Evolutionary conservation across 64 coral and sea anemone species (phyloP).

Genomic region (Stylophora pistillata): DNA sequence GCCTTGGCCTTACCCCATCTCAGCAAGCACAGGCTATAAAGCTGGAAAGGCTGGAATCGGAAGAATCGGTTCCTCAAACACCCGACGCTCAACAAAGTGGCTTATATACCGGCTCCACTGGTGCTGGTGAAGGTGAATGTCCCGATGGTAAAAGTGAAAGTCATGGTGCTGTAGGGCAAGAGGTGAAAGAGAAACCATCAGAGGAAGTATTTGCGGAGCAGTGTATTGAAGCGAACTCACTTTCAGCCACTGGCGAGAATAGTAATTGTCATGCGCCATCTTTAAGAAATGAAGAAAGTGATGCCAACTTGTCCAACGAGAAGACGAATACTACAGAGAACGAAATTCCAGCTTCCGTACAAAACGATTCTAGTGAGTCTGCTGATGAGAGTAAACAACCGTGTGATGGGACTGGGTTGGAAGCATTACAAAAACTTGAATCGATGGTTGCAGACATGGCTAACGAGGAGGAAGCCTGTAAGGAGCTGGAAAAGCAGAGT

Average conservation of each 20-base stretch:
- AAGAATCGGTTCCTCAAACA: not conserved
- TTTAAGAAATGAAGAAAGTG: not conserved
- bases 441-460: conserved; percentile 99
- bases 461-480: conserved; percentile 78
- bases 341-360: not conserved
- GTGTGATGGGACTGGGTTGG: conserved; percentile 27
- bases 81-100: not conserved
- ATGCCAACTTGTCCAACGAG: not conserved
- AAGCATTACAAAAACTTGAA: conserved; percentile 92
- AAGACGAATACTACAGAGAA: not conserved
- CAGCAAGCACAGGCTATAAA: not conserved
- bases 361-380: conserved; percentile 3
- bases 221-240: not conserved
- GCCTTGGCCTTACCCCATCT: not conserved
- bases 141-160: not conserved
- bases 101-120: not conserved
- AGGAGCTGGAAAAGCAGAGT: conserved; percentile 59
- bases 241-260: not conserved
- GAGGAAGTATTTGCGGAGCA: not conserved
- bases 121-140: not conserved
- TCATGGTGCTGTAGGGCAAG: not conserved
- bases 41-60: not conserved
- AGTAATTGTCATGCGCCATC: not conserved
- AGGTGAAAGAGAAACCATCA: not conserved
- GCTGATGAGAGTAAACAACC: not conserved